A percentile compares a stretch with the other conserved stretches of the same genome.
phyloP scores from a whole-genome alignment of 2,797 vertebrate genomes.

The Tapirus indicus region DNA sequence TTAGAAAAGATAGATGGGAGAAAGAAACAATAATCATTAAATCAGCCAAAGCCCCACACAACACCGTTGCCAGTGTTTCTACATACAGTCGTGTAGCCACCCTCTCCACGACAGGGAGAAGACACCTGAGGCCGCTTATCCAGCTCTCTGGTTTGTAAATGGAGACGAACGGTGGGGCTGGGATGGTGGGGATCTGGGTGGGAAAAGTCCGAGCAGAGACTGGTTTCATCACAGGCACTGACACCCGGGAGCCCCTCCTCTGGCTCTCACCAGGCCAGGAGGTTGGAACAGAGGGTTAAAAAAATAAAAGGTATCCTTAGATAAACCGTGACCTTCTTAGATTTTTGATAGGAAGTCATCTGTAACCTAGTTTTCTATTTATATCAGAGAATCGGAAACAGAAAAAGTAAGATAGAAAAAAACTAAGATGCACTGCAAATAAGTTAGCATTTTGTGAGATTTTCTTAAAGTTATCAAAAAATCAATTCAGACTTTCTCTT shows the following conservation, averaged over 20 bases:
- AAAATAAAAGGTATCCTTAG: background rate
- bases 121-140: background rate
- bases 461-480: constrained; percentile 62
- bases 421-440: background rate
- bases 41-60: background rate
- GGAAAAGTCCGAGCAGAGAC: background rate
- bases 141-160: background rate
- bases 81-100: background rate
- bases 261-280: background rate
- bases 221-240: too few relatives aligned
- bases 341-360: background rate
- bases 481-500: constrained; percentile 39
- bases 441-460: constrained; percentile 47
- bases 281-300: background rate
- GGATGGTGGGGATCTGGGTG: background rate
- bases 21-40: background rate
- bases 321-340: background rate
- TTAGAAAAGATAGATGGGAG: background rate
- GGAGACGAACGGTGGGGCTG: background rate
- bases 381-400: background rate
- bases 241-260: too few relatives aligned
- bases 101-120: background rate
- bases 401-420: background rate
- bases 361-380: background rate
- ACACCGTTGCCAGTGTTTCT: background rate